Evolutionary conservation across 2,888 invertebrate species (phyloP), one percentile per base, ranked within the genome.

Genomic region (Agrochola litura): DNA sequence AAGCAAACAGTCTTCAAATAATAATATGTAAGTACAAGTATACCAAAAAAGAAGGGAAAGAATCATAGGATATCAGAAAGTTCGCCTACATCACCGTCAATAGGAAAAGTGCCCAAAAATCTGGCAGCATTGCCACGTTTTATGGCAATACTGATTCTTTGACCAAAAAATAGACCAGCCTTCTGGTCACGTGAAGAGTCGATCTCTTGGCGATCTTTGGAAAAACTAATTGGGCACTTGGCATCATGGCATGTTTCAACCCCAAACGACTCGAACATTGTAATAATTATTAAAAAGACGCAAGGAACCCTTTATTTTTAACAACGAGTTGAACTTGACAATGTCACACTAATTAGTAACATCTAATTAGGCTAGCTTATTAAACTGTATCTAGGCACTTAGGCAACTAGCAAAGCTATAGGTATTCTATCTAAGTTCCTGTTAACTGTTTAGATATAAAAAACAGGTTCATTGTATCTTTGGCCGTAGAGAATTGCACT

Each of bases 401-500:
- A 76, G 30, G 43, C 49, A 41, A 3, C 16, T 12, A 46, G 52
- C n/a, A 12, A 4, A 49, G 6, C 10, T 56, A 30, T 19, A 25
- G 10, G 41, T 69, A 61, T 63, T 72, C 6, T 37, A 46, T 70
- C 14, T 19, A 14, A 61, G 46, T 79, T 76, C 79, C 70, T 73
- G 65, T 60, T 78, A 84, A 77, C 82, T 76, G 79, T 78, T 65
- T 22, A 30, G 19, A 22, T 60, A 46, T 6, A 66, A 54, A 76
- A 79, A 79, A 52, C 66, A 60, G 43, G 77, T 81, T 81, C 73
- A 70, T 46, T 68, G 73, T 68, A 70, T 22, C 73, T 76, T 64
- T 25, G 52, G 68, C 76, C 70, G 71, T 77, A 54, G 9, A 76
- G 46, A 83, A 89, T 87, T 83, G 70, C 68, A 79, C 65, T 79